Evolutionary conservation across 2,113 vertebrate species (phyloP).

Genomic region (Eulemur macaco): DNA sequence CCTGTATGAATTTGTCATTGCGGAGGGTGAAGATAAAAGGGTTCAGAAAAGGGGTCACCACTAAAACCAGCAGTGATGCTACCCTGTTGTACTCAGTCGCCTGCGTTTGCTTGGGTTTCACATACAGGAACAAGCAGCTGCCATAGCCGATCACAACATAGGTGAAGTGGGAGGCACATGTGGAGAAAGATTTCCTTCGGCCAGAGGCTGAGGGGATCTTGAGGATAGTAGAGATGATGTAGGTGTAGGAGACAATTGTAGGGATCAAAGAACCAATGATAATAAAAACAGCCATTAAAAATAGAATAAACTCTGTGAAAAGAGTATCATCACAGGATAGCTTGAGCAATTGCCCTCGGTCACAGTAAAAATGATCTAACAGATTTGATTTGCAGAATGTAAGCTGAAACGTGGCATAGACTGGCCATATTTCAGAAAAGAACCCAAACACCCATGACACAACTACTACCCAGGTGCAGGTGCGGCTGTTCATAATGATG

Average conservation of each 20-base stretch:
- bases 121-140: neutral
- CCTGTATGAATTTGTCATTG: slow-evolving; percentile 32
- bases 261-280: neutral
- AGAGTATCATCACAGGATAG: neutral
- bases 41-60: slow-evolving; percentile 48
- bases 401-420: neutral
- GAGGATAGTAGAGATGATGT: slow-evolving; percentile 33
- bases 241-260: slow-evolving; percentile 16
- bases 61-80: neutral
- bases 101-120: slow-evolving; percentile 38
- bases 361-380: slow-evolving; percentile 7
- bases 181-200: slow-evolving; percentile 16
- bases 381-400: neutral
- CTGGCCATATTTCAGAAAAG: neutral
- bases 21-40: slow-evolving; percentile 57
- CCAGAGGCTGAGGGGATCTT: neutral
- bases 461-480: slow-evolving; percentile 25
- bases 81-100: neutral
- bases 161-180: neutral
- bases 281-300: neutral
- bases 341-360: neutral
- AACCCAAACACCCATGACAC: slow-evolving; percentile 11
- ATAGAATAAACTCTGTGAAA: slow-evolving; percentile 5
- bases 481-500: slow-evolving; percentile 23
- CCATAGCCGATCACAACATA: neutral